Conservation (phyloP, 2,888 invertebrate species). For the Drosophila mulleri region DNA sequence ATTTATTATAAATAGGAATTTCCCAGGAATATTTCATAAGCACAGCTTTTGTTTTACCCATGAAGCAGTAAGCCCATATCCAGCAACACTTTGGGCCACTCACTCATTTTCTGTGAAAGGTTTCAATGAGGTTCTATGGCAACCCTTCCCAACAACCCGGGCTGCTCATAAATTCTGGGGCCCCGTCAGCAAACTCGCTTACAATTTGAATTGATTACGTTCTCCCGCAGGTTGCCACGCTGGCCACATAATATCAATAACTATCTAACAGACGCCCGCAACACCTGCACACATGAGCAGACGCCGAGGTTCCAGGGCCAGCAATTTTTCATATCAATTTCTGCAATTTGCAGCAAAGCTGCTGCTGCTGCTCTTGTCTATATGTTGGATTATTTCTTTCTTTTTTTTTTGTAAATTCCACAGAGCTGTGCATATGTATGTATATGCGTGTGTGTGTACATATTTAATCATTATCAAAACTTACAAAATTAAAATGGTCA, state of each 20-base stretch:
- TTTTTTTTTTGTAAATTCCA: conserved; percentile 12
- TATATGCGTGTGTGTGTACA: conserved; percentile 8
- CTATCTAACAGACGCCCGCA: conserved; percentile 51
- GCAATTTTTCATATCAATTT: conserved; percentile 68
- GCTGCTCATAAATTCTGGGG: conserved; percentile 55
- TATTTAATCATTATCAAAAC: conserved; percentile 67
- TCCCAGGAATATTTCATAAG: conserved; percentile 44
- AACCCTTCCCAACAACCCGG: conserved; percentile 32
- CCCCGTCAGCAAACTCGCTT: conserved; percentile 39
- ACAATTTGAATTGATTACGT: conserved; percentile 74
- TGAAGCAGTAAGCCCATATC: not conserved
- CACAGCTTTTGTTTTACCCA: conserved; percentile 15
- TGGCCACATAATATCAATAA: conserved; percentile 64
- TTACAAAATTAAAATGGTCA: conserved; percentile 78
- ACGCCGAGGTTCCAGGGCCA: conserved; percentile 17
- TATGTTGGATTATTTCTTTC: too few relatives aligned
- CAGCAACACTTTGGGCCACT: conserved; percentile 3
- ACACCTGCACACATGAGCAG: conserved; percentile 27
- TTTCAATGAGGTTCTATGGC: conserved; percentile 25
- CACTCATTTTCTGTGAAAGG: conserved; percentile 48
- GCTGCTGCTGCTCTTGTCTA: conserved; percentile 10
- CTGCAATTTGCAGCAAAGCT: conserved; percentile 49
- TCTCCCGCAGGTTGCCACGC: conserved; percentile 34
- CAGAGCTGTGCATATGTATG: conserved; percentile 15
- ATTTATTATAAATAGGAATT: conserved; percentile 56